Evolutionary conservation across 2,888 invertebrate species (phyloP), one percentile per base, ranked within the genome.

Genomic region (Eudasyphora cyanicolor): DNA sequence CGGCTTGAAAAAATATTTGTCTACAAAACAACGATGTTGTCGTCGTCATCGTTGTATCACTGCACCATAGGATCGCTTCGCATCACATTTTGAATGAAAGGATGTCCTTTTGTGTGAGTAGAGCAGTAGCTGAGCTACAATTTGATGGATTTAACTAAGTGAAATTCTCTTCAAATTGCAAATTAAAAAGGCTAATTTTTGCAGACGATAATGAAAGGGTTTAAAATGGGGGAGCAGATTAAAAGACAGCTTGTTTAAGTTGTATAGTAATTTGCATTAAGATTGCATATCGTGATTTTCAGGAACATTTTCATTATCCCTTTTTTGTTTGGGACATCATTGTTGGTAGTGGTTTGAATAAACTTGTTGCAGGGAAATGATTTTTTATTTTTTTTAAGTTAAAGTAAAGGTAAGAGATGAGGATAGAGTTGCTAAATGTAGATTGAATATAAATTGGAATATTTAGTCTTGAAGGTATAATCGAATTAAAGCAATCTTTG

Each of bases 1-100:
- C 57, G 21, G 57, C 57, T 57, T 57, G 57, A 24, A 27, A 27
- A 57, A 57, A 57, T 57, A 57, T 57, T 57, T 57, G 57, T 4
- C 57, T 57, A 27, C 24, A 24, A 57, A 57, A 57, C 27, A 51
- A 51, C 21, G n/a, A n/a, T n/a, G n/a, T n/a, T n/a, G n/a, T n/a
- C n/a, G n/a, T n/a, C n/a, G n/a, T n/a, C n/a, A n/a, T n/a, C n/a
- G n/a, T 51, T 21, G 51, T 21, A 21, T 24, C 24, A 17, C n/a
- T 45, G 45, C 45, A 45, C 14, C 12, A n/a, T n/a, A n/a, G n/a
- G n/a, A n/a, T n/a, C n/a, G n/a, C n/a, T n/a, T n/a, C n/a, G n/a
- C n/a, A n/a, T n/a, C n/a, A n/a, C n/a, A n/a, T n/a, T n/a, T n/a
- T n/a, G 45, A 45, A 12, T n/a, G 6, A 45, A 45, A n/a, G 45